A percentile compares a stretch with the other conserved stretches of the same genome.
Conservation (phyloP, 2,888 invertebrate genomes). For the Melanchra persicariae region DNA sequence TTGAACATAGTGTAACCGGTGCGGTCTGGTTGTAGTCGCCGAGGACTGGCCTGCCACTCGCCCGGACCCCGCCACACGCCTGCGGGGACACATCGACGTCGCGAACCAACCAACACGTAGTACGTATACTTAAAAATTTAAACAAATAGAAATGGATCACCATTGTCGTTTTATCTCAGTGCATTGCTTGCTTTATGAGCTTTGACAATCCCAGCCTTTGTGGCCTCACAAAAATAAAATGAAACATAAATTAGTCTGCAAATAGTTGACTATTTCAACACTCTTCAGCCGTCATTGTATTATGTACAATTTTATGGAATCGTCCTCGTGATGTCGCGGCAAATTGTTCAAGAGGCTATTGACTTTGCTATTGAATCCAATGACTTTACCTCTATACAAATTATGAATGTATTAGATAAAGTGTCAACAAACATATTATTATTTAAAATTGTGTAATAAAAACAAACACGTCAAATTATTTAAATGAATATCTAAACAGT, state of each 20-base stretch:
- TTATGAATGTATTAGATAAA: slow-evolving; percentile 16
- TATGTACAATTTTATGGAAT: slow-evolving; percentile 22
- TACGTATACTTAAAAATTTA: slow-evolving; percentile 74
- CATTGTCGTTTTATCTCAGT: slow-evolving; percentile 1
- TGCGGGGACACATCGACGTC: slow-evolving; percentile 76
- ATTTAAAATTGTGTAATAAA: slow-evolving; percentile 5
- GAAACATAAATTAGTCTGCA: slow-evolving; percentile 19
- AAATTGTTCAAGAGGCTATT: slow-evolving; percentile 47
- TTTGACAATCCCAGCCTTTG: neutral
- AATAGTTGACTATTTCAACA: slow-evolving; percentile 26
- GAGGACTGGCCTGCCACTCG: slow-evolving; percentile 86
- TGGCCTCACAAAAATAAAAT: slow-evolving; percentile 21
- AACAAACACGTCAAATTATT: neutral
- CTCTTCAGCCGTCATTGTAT: slow-evolving; percentile 12
- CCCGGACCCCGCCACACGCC: slow-evolving; percentile 80
- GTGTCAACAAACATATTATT: neutral
- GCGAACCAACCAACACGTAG: slow-evolving; percentile 83
- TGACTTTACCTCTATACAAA: slow-evolving; percentile 6
- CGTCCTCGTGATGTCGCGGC: slow-evolving; percentile 23
- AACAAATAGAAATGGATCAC: neutral
- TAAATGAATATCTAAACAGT: slow-evolving; percentile 3
- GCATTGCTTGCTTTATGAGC: slow-evolving; percentile 1
- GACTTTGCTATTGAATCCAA: slow-evolving; percentile 44
- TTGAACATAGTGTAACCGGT: slow-evolving; percentile 69
- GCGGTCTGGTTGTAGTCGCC: slow-evolving; percentile 84